phyloP scores from a whole-genome alignment of 2,888 invertebrate genomes.

The Embidobia sp. region DNA sequence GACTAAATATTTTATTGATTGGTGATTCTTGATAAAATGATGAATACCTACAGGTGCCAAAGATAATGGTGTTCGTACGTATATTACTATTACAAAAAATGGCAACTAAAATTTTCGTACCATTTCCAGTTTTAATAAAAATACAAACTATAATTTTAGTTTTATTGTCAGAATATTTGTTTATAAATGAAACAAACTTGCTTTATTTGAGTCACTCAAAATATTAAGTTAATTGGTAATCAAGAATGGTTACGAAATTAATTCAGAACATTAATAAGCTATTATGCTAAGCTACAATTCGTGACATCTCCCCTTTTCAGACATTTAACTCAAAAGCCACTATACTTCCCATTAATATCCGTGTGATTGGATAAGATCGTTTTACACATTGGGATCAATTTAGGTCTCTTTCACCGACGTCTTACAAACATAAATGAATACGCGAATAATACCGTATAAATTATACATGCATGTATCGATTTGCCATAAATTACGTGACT shows the following conservation, averaged over 20 bases:
- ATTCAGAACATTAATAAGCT: constrained; percentile 29
- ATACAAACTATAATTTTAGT: too few species aligned
- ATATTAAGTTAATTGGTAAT: too few species aligned
- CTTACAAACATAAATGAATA: constrained; percentile 9
- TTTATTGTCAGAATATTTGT: too few species aligned
- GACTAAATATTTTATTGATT: too few species aligned
- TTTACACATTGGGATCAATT: constrained; percentile 28
- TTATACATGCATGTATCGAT: constrained; percentile 13
- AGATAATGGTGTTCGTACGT: too few species aligned
- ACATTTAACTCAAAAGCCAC: constrained; percentile 21
- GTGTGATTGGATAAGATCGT: constrained; percentile 28
- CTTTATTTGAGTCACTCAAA: too few species aligned
- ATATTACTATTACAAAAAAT: too few species aligned
- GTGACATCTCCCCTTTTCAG: constrained; percentile 11
- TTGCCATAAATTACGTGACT: neutral
- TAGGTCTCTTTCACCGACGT: neutral
- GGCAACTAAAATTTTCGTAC: too few species aligned
- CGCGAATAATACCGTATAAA: constrained; percentile 11
- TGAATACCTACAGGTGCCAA: too few species aligned
- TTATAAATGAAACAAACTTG: too few species aligned
- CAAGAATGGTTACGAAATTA: constrained; percentile 3
- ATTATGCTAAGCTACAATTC: constrained; percentile 28
- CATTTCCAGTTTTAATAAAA: too few species aligned
- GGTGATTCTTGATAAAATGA: too few species aligned
- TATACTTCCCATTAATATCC: constrained; percentile 18